Evolutionary conservation across 2,113 vertebrate species (phyloP), one percentile per base, ranked within the genome.

Genomic region (Cettia cetti): DNA sequence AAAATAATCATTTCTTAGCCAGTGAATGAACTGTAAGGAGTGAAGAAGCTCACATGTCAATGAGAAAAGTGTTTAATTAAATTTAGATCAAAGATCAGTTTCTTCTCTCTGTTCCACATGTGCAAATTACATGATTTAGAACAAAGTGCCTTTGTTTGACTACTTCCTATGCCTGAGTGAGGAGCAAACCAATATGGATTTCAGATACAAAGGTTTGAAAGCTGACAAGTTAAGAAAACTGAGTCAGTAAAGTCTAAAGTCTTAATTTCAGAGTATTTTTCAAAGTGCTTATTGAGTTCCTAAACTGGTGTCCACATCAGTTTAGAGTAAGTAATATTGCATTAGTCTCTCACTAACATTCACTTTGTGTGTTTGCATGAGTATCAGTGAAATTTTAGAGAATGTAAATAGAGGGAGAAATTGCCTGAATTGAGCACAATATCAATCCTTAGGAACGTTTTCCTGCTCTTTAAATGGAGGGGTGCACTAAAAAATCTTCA

Each of bases 51-150:
- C 1, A 3, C 7, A n/a, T 37, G 40, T 59, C 66, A 91, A 71
- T 81, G 79, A 83, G 39, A 85, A 86, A 81, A 82, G 60, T 53
- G 65, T 79, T 94, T 89, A 92, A 93, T 94, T 94, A 91, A 60
- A 72, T 90, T 92, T 76, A 91, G 86, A 90, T 85, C 72, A 95
- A 96, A 92, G 85, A 86, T 81, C 17, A 68, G 49, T 82, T 95
- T 93, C 57, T 86, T 86, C 76, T 39, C 31, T 80, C 44, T 79
- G 42, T 82, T 80, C n/a, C 59, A 78, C 37, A 27, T 54, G 65
- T 84, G 69, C 45, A 81, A 94, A 78, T 75, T 92, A 52, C 22
- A 64, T 57, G 47, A 65, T 64, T 87, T 68, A 49, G n/a, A 92
- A 90, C 50, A 69, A 81, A 72, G 33, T 47, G 37, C 19, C 39